Percentiles rank a stretch among this genome's conserved stretches.
Conservation (phyloP, 2,888 invertebrate species). For the Anaspis maculata region DNA sequence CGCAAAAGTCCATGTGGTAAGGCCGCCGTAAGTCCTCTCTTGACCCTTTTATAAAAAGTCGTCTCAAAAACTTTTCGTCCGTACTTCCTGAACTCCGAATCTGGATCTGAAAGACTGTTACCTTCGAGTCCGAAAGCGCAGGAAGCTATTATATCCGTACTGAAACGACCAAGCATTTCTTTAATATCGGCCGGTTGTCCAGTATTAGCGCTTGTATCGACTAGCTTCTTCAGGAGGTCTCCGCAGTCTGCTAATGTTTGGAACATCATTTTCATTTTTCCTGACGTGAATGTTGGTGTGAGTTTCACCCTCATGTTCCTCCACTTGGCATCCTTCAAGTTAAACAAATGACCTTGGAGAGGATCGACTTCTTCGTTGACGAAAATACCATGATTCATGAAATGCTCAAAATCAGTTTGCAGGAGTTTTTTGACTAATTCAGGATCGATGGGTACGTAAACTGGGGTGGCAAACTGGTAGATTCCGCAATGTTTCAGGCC, state of each 20-base stretch:
- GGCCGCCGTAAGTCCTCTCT: conserved; percentile 14
- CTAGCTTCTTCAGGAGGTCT: conserved; percentile 23
- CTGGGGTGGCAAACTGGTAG: conserved; percentile 22
- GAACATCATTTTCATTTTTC: conserved; percentile 42
- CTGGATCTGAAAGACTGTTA: conserved; percentile 47
- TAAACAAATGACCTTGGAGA: conserved; percentile 25
- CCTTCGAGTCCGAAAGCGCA: conserved; percentile 53
- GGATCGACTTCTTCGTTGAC: conserved; percentile 29
- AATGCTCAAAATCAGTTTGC: conserved; percentile 33
- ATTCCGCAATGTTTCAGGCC: conserved; percentile 22
- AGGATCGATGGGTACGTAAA: conserved; percentile 29
- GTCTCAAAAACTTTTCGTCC: too few relatives aligned
- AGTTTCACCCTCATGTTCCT: conserved; percentile 36
- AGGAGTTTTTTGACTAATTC: conserved; percentile 31
- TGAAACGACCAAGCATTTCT: conserved; percentile 40
- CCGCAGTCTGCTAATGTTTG: conserved; percentile 29
- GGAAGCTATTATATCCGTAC: conserved; percentile 45
- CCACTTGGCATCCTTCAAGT: conserved; percentile 36
- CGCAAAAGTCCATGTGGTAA: too few relatives aligned
- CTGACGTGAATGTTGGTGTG: conserved; percentile 41
- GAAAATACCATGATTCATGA: conserved; percentile 29
- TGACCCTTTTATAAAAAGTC: conserved; percentile 14
- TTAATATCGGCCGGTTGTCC: conserved; percentile 37
- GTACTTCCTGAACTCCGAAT: conserved; percentile 41
- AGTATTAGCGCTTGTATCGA: conserved; percentile 18